These are phyloP conservation scores for Chelonus formosanus DNA, from an alignment of 2,888 invertebrate species.

Conservation along the genomic window DNA sequence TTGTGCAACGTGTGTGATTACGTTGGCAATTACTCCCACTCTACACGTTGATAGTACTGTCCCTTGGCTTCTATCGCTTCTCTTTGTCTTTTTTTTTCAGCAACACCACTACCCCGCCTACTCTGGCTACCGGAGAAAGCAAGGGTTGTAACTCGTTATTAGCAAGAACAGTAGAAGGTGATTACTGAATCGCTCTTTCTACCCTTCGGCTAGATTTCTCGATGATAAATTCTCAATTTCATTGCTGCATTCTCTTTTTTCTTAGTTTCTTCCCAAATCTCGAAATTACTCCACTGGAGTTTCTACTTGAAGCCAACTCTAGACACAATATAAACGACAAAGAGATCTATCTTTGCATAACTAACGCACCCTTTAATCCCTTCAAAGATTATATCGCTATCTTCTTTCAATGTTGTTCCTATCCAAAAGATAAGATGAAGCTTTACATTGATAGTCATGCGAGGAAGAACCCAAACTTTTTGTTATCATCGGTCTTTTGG, in stretches of 20 bases:
- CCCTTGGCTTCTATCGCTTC: conserved; percentile 10
- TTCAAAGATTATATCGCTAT: conserved; percentile 5
- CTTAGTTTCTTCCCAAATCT: no score
- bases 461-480: neutral
- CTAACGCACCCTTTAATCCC: conserved; percentile 9
- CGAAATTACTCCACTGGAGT: no score
- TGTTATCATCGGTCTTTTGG: conserved; percentile 11
- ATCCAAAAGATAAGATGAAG: neutral
- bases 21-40: conserved; percentile 62
- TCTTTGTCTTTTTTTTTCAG: conserved; percentile 20
- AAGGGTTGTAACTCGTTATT: conserved; percentile 62
- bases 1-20: conserved; percentile 61
- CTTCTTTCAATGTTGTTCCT: conserved; percentile 24
- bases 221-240: neutral
- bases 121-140: conserved; percentile 36
- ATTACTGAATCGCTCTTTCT: conserved; percentile 48
- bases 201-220: conserved; percentile 3
- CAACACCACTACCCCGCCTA: conserved; percentile 39
- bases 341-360: neutral
- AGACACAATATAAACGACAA: neutral
- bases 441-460: neutral
- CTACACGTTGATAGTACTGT: conserved; percentile 19
- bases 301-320: no score
- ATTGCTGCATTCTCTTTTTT: no score
- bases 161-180: conserved; percentile 53